These are phyloP conservation scores for Drosophila koepferae DNA, from an alignment of 2,888 invertebrate genomes.

Conservation along the genomic window DNA sequence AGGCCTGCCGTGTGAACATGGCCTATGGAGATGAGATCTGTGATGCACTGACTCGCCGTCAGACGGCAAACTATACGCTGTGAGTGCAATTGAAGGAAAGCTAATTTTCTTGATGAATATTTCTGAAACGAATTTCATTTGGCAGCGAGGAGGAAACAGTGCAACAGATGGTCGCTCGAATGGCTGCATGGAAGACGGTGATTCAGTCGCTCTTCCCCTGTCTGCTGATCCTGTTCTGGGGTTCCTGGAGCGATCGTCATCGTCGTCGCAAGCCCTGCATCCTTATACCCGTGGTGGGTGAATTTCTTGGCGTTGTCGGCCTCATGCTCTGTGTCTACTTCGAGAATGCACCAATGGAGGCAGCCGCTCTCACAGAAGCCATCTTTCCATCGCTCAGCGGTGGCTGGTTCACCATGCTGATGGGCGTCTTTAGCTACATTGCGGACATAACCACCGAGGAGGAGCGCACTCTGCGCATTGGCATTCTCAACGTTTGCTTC, in stretches of 20 bases:
- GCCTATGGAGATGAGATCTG: constrained; percentile 90
- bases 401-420: constrained; percentile 95
- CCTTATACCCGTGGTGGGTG: constrained; percentile 92
- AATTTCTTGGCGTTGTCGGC: constrained; percentile 91
- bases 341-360: constrained; percentile 92
- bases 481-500: constrained; percentile 94
- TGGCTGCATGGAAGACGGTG: constrained; percentile 94
- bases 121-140: no score
- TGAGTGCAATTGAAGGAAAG: constrained; percentile 77
- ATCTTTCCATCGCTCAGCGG: constrained; percentile 92
- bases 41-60: constrained; percentile 90
- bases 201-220: constrained; percentile 94
- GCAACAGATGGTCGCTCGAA: constrained; percentile 91
- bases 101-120: no score
- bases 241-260: constrained; percentile 90
- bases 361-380: constrained; percentile 91
- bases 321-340: constrained; percentile 92
- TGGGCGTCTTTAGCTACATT: constrained; percentile 95
- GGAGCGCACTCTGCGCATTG: constrained; percentile 93
- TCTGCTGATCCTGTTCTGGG: constrained; percentile 92
- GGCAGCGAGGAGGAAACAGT: constrained; percentile 88
- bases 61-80: constrained; percentile 87
- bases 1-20: constrained; percentile 94
- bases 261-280: constrained; percentile 89
- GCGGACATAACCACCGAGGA: constrained; percentile 94